A percentile compares a stretch with the other conserved stretches of the same genome.
Evolutionary conservation across 35 echinoderm and acorn worm species (phyloP).

Genomic region (Amphiura filiformis): DNA sequence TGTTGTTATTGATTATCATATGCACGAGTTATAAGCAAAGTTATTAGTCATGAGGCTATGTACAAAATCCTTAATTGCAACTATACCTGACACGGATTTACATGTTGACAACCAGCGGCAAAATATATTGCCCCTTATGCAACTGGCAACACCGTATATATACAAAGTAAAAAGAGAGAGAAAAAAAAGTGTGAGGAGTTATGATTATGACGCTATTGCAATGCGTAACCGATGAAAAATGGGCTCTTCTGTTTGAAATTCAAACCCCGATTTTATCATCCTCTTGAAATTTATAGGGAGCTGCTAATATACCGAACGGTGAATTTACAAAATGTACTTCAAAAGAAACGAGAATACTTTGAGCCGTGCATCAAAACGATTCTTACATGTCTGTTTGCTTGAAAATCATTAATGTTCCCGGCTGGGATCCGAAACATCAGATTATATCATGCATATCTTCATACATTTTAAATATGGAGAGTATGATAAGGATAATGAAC

Average conservation of each 20-base stretch:
- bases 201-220: conserved; percentile 1
- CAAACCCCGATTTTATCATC: too few species aligned
- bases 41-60: background rate
- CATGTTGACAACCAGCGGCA: conserved; percentile 4
- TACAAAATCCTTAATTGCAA: conserved; percentile 15
- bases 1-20: background rate
- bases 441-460: too few species aligned
- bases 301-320: too few species aligned
- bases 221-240: conserved; percentile 11
- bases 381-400: too few species aligned
- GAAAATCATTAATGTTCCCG: too few species aligned
- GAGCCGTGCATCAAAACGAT: too few species aligned
- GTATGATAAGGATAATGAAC: too few species aligned
- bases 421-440: too few species aligned
- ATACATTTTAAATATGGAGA: too few species aligned
- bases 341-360: too few species aligned
- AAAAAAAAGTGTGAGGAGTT: conserved; percentile 1
- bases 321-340: too few species aligned
- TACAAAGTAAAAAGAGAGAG: background rate
- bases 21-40: background rate
- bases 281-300: too few species aligned
- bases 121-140: background rate
- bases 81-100: conserved; percentile 6
- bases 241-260: background rate
- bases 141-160: conserved; percentile 8